phyloP scores from a whole-genome alignment of 2,888 invertebrate species.

The Oscheius myriophilus region DNA sequence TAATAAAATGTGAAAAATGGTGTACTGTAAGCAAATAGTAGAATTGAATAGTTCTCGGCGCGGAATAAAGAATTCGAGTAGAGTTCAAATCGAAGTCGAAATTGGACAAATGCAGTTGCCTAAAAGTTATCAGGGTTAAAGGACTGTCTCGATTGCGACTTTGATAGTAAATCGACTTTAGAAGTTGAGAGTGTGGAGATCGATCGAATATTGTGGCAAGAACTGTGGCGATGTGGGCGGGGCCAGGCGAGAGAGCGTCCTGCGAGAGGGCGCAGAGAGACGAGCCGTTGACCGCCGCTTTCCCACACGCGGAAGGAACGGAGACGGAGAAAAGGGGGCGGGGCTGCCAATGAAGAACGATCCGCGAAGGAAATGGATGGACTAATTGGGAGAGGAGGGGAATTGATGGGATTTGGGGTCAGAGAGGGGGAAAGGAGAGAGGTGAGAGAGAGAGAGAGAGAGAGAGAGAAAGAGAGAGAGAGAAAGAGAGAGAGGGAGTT shows the following conservation, averaged over 20 bases:
- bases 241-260: background rate
- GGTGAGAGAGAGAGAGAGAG: background rate
- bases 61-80: no score
- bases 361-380: constrained; percentile 4
- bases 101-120: no score
- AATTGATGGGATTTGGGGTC: background rate
- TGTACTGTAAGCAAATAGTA: no score
- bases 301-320: no score
- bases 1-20: no score
- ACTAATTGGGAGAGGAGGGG: constrained; percentile 1
- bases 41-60: no score
- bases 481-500: background rate
- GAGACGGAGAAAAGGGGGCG: constrained; percentile 20
- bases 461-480: background rate
- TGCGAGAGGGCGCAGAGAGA: constrained; percentile 4
- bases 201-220: constrained; percentile 9
- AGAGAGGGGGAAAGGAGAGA: background rate
- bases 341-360: background rate
- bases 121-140: no score
- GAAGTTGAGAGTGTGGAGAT: background rate
- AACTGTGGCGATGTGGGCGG: constrained; percentile 15
- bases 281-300: constrained; percentile 2
- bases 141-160: no score
- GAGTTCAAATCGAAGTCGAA: no score
- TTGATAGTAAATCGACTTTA: no score